These are phyloP conservation scores for human (Homo sapiens) DNA, from an alignment of 2,113 vertebrate genomes.

Conservation along the genomic window GRCh38 chr4:175436001-175436500, in stretches of 20 bases:
- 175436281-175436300: neutral
- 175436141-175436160: too few relatives aligned
- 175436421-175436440: neutral
- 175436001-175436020: too few relatives aligned
- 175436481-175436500: neutral
- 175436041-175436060: too few relatives aligned
- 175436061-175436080: too few relatives aligned
- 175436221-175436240: neutral
- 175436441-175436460: neutral
- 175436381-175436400: slow-evolving; percentile 40
- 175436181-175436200: too few relatives aligned
- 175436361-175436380: neutral
- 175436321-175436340: slow-evolving; percentile 36
- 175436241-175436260: neutral
- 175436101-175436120: too few relatives aligned
- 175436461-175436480: slow-evolving; percentile 38
- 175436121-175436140: too few relatives aligned
- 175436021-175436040: too few relatives aligned
- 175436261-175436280: neutral
- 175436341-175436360: neutral
- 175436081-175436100: too few relatives aligned
- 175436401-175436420: neutral
- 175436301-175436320: neutral
- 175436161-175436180: too few relatives aligned
- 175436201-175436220: too few relatives aligned